Evolutionary conservation across 1,140 invertebrate genomes (phyloP), one percentile per base, ranked within the genome.

Genomic region (Laupala kohalensis): DNA sequence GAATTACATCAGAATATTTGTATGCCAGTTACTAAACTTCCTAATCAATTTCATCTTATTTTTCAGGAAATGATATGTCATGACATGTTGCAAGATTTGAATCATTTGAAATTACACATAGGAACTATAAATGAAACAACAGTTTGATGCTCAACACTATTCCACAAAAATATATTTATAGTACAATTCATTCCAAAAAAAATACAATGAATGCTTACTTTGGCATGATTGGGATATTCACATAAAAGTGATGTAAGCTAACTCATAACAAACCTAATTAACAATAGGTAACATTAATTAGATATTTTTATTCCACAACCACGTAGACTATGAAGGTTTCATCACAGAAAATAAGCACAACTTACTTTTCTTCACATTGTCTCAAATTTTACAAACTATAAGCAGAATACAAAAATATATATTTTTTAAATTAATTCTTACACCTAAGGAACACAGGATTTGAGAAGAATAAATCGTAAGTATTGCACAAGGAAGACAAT

Each of bases 111-210:
- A 62, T 9, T 24, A 15, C 25, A 65, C 12, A 65, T 15, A 23
- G 64, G 9, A 25, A 4, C 9, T 23, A 5, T 24, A 65, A 68
- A 68, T 68, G 23, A 30, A 68, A 68, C 67, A 68, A 9, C 19
- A 5, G 23, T 68, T 29, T 68, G 67, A 30, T 68, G 67, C 67
- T 68, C 28, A 68, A 68, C 67, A 68, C 67, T 29, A 29, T 15
- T 68, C 19, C 67, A 68, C 67, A 68, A 68, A 68, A 68, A 68
- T 68, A 68, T 68, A 68, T 68, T 68, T 68, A 53, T 9, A 53
- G 37, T 53, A 53, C 19, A 53, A 53, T 53, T 19, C 37, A 53
- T 53, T 53, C 37, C 37, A 53, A 53, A 53, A 53, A 13, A 53
- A 53, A 53, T 53, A 53, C 37, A 53, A 53, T 53, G 9, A 53